Percentiles rank a stretch among this genome's conserved stretches.
Conservation (phyloP, 2,113 vertebrate genomes). For the Todiramphus saurophagus region DNA sequence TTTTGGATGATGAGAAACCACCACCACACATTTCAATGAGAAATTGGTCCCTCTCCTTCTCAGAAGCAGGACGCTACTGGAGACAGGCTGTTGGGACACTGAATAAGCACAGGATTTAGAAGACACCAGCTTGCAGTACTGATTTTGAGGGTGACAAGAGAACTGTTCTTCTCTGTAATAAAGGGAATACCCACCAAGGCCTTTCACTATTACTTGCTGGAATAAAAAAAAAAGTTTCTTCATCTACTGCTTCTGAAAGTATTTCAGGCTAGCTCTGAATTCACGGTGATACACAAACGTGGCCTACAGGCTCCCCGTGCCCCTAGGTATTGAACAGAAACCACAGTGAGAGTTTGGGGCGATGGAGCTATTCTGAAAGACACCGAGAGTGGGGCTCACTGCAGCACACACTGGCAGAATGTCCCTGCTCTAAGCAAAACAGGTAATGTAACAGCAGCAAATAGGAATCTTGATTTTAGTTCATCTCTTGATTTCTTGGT, state of each 20-base stretch:
- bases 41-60: not conserved
- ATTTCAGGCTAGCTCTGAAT: not conserved
- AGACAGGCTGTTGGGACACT: not conserved
- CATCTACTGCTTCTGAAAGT: not conserved
- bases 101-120: not conserved
- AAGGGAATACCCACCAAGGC: not conserved
- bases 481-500: not conserved
- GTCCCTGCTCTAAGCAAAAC: not conserved
- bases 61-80: not conserved
- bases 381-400: rapidly evolving
- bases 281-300: not conserved
- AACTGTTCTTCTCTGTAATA: not conserved
- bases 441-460: not conserved
- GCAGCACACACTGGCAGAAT: not conserved
- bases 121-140: not conserved
- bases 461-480: not conserved
- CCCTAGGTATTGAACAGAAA: not conserved
- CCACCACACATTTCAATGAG: not conserved
- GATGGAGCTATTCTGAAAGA: not conserved
- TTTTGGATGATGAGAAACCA: not conserved
- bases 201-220: not conserved
- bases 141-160: not conserved
- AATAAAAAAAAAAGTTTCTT: not conserved
- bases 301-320: not conserved
- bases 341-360: not conserved